Evolutionary conservation across 2,797 vertebrate species (phyloP).

Genomic region (Chrysocyon brachyurus): DNA sequence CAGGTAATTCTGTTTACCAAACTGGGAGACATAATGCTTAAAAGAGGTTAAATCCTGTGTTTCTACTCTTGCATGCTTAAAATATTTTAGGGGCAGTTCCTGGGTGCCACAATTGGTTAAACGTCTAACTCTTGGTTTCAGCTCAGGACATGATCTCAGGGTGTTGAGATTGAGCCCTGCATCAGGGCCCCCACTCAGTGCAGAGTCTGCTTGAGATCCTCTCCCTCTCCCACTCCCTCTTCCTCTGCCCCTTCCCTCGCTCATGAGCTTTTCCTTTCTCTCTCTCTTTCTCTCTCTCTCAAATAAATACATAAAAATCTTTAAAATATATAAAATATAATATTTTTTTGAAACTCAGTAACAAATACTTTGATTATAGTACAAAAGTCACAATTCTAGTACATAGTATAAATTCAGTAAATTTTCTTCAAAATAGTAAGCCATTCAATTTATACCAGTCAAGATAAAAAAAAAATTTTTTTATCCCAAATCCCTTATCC

Average conservation of each 20-base stretch:
- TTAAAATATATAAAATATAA: background rate
- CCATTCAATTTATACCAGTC: background rate
- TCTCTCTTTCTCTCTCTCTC: background rate
- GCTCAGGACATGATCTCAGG: background rate
- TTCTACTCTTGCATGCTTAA: background rate
- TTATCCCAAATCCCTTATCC: background rate
- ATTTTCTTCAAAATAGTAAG: background rate
- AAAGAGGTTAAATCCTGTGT: background rate
- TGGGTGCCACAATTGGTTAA: background rate
- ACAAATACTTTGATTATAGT: background rate
- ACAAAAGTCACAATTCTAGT: background rate
- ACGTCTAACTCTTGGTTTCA: background rate
- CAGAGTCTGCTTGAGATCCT: background rate
- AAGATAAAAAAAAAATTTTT: background rate
- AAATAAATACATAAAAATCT: background rate
- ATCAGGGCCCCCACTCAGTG: background rate
- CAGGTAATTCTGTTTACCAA: background rate
- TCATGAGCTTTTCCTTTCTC: background rate
- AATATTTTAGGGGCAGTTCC: background rate
- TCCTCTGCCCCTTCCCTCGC: background rate
- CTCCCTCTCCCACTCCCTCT: background rate
- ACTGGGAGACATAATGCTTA: background rate
- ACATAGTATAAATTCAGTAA: background rate
- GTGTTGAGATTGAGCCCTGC: background rate
- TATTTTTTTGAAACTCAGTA: constrained; percentile 2